Conservation (phyloP, 2,888 invertebrate species). For the Buathra laborator region DNA sequence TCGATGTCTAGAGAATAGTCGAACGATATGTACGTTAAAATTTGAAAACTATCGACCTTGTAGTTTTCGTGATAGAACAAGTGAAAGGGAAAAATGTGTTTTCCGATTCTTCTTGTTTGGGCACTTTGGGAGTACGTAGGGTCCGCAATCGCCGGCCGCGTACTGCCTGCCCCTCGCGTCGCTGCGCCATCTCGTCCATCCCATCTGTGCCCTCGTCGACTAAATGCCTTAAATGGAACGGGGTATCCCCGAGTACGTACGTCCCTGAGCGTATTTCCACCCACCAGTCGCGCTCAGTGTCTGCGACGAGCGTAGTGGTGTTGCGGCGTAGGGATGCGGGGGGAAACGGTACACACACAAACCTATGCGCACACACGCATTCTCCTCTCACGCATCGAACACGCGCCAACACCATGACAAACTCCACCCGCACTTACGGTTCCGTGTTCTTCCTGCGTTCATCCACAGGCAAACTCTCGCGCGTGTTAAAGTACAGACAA, state of each 20-base stretch:
- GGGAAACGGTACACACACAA: conserved; percentile 47
- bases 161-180: neutral
- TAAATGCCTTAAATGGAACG: neutral
- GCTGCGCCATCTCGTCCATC: conserved; percentile 1
- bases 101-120: neutral
- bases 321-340: neutral
- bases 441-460: conserved; percentile 38
- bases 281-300: conserved; percentile 60
- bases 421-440: conserved; percentile 43
- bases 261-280: conserved; percentile 69
- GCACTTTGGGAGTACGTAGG: neutral
- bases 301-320: conserved; percentile 23
- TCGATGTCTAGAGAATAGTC: neutral
- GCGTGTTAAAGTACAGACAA: conserved; percentile 1
- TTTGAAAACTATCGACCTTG: neutral
- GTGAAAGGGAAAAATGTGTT: neutral
- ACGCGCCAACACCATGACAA: conserved; percentile 11
- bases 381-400: conserved; percentile 56
- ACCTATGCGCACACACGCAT: conserved; percentile 57
- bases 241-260: neutral
- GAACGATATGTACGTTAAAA: neutral
- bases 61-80: neutral
- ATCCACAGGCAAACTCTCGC: conserved; percentile 1
- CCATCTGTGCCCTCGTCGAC: neutral
- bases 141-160: neutral